Percentiles rank a stretch among this genome's conserved stretches.
Evolutionary conservation across 2,888 invertebrate genomes (phyloP).

Genomic region (Mesorhabditis belari): DNA sequence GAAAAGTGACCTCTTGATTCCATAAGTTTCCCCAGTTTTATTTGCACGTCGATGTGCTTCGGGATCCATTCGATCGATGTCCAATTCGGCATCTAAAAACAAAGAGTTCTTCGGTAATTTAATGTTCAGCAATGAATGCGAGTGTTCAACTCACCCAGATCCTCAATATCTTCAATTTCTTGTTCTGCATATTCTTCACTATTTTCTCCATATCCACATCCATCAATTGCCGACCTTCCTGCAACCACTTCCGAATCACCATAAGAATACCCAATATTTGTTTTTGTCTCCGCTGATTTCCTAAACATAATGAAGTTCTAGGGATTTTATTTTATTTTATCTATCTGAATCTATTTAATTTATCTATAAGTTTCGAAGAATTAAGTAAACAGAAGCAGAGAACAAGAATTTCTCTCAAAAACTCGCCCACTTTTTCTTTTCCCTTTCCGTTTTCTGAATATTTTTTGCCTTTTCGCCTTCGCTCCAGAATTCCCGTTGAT

Average conservation of each 20-base stretch:
- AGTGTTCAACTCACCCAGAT: neutral
- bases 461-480: constrained; percentile 12
- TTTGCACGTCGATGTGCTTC: constrained; percentile 30
- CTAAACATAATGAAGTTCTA: constrained; percentile 10
- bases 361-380: too few species aligned
- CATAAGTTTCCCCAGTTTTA: constrained; percentile 39
- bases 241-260: constrained; percentile 29
- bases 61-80: constrained; percentile 23
- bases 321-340: neutral
- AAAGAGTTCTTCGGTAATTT: neutral
- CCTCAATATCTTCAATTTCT: neutral
- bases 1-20: constrained; percentile 17
- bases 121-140: neutral
- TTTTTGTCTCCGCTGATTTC: constrained; percentile 37
- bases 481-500: constrained; percentile 39
- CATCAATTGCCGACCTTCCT: constrained; percentile 8
- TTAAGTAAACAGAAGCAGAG: too few species aligned
- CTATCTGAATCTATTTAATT: too few species aligned
- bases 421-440: constrained; percentile 32
- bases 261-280: constrained; percentile 48
- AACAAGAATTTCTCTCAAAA: too few species aligned
- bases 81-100: constrained; percentile 34
- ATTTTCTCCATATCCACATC: too few species aligned
- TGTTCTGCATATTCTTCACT: constrained; percentile 21
- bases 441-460: constrained; percentile 21